Percentiles rank a stretch among this genome's conserved stretches.
Evolutionary conservation across 2,113 vertebrate genomes (phyloP).

Genomic region (Apteryx owenii): DNA sequence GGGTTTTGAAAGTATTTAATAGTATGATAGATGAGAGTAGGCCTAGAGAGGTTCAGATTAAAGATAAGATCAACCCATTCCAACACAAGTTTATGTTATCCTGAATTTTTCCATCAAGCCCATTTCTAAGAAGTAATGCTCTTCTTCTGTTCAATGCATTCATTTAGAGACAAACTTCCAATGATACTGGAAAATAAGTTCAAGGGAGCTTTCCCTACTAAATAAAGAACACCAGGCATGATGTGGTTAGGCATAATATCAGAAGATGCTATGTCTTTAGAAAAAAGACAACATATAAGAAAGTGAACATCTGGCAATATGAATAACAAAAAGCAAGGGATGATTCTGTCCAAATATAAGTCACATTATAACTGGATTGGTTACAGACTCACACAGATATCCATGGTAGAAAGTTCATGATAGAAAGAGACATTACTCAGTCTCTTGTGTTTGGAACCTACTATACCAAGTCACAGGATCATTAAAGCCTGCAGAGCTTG

Average conservation of each 20-base stretch:
- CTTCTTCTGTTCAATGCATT: background rate
- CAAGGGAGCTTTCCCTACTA: background rate
- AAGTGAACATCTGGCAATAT: background rate
- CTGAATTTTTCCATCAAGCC: background rate
- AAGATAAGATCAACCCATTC: background rate
- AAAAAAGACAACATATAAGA: background rate
- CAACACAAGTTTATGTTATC: background rate
- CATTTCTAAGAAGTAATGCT: background rate
- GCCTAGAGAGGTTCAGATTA: background rate
- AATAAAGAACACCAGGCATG: background rate
- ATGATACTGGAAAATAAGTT: background rate
- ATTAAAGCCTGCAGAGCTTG: background rate
- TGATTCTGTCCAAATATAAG: background rate
- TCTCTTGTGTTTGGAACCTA: background rate
- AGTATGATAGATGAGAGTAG: background rate
- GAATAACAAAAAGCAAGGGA: background rate
- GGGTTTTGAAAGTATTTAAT: background rate
- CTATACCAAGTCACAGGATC: conserved; percentile 4
- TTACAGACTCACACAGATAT: background rate
- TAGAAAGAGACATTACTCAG: conserved; percentile 1
- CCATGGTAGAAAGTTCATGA: background rate
- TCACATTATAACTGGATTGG: background rate
- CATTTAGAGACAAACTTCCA: background rate
- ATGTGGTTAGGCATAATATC: background rate
- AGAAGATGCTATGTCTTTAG: background rate